These are phyloP conservation scores for Acropternis orthonyx DNA, from an alignment of 2,797 vertebrate genomes.

Conservation along the genomic window DNA sequence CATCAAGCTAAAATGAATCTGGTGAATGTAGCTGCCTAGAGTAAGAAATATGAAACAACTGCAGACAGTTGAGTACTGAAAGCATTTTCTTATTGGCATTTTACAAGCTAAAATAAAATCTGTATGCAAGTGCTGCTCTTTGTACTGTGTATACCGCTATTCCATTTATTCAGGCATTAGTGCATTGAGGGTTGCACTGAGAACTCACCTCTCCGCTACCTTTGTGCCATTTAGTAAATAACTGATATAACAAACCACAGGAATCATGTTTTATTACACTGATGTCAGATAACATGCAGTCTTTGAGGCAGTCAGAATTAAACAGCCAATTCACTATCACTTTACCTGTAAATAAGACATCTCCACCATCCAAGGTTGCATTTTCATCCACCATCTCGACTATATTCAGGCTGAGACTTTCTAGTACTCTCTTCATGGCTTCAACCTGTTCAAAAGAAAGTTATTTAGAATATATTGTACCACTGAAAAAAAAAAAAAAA, in stretches of 20 bases:
- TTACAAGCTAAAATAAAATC: constrained; percentile 49
- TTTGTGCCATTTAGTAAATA: constrained; percentile 24
- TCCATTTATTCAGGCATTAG: constrained; percentile 39
- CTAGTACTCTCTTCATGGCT: constrained; percentile 84
- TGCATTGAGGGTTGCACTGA: not conserved
- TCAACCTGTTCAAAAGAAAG: constrained; percentile 80
- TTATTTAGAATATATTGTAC: not conserved
- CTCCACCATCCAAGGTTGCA: constrained; percentile 93
- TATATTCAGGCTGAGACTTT: constrained; percentile 88
- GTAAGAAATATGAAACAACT: constrained; percentile 8
- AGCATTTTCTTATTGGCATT: constrained; percentile 16
- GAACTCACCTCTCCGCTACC: not conserved
- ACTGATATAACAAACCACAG: constrained; percentile 1
- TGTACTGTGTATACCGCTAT: constrained; percentile 26
- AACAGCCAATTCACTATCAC: not conserved
- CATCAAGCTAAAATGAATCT: not conserved
- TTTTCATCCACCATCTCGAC: constrained; percentile 94
- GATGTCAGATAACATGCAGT: not conserved
- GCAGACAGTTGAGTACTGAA: constrained; percentile 15
- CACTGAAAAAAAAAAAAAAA: not conserved
- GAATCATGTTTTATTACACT: not conserved
- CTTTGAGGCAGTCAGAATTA: not conserved
- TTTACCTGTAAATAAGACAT: constrained; percentile 96
- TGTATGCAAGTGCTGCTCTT: constrained; percentile 45
- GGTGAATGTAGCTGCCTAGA: not conserved